phyloP scores from a whole-genome alignment of 2,797 vertebrate genomes.

The Manis crassicaudata region DNA sequence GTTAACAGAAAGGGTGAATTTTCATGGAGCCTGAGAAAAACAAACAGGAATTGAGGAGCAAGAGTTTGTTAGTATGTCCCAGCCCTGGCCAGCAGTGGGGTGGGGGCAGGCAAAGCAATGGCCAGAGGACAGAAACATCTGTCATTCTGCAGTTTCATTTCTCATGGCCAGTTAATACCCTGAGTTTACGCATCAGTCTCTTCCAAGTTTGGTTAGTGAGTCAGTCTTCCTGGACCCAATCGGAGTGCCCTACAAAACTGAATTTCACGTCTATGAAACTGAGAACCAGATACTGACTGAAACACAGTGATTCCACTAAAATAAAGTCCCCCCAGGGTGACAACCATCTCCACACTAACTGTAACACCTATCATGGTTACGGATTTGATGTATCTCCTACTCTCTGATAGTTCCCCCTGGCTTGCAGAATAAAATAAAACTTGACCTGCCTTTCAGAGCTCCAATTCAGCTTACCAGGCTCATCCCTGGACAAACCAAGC shows the following conservation, averaged over 20 bases:
- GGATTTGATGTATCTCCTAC: not conserved
- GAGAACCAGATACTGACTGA: not conserved
- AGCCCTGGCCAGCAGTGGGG: not conserved
- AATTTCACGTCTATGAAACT: not conserved
- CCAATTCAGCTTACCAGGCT: not conserved
- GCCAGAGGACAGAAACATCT: slow-evolving; percentile 54
- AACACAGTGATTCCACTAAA: not conserved
- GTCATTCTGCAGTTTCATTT: slow-evolving; percentile 50
- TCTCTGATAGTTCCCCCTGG: not conserved
- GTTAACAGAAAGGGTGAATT: not conserved
- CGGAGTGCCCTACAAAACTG: slow-evolving; percentile 17
- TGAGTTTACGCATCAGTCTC: slow-evolving; percentile 42
- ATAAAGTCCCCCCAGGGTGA: not conserved
- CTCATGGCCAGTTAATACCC: slow-evolving; percentile 24
- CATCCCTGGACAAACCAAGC: not conserved
- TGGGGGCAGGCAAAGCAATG: not conserved
- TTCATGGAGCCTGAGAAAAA: slow-evolving; percentile 36
- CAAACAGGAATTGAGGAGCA: slow-evolving; percentile 20
- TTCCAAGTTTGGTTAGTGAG: slow-evolving; percentile 48
- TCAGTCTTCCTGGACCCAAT: slow-evolving; percentile 28
- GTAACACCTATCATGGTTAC: not conserved
- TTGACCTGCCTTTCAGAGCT: not conserved
- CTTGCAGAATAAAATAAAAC: not conserved
- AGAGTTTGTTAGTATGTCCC: not conserved
- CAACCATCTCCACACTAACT: not conserved